phyloP scores from a whole-genome alignment of 2,888 invertebrate species.

The Rosalia funebris region DNA sequence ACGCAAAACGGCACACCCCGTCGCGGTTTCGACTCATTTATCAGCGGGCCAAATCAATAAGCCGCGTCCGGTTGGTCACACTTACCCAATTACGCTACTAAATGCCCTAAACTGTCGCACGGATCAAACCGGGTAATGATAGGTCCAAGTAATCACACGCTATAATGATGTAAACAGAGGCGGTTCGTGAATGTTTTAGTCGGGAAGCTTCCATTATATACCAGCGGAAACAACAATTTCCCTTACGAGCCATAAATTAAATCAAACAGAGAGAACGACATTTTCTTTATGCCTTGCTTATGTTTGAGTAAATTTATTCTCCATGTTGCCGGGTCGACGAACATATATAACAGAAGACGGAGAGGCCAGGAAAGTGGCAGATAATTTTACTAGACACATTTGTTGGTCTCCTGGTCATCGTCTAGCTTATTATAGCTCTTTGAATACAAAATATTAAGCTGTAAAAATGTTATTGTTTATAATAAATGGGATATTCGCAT shows the following conservation, averaged over 20 bases:
- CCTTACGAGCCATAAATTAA: not conserved
- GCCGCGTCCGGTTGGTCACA: constrained; percentile 10
- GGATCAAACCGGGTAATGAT: not conserved
- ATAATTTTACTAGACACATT: not conserved
- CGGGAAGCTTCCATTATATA: not conserved
- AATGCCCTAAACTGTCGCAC: not conserved
- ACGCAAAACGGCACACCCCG: not conserved
- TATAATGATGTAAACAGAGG: not conserved
- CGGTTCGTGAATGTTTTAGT: not conserved
- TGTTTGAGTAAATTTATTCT: not conserved
- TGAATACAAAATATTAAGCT: too few species aligned
- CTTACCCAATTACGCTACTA: constrained; percentile 15
- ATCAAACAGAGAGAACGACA: not conserved
- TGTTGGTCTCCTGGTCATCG: too few species aligned
- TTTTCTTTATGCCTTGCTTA: not conserved
- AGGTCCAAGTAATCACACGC: not conserved
- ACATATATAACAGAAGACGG: not conserved
- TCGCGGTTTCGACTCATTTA: not conserved
- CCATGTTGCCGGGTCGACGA: not conserved
- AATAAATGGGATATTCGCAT: too few species aligned
- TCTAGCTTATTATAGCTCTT: too few species aligned
- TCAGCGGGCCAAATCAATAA: constrained; percentile 17
- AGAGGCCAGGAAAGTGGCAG: not conserved
- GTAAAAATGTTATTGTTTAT: too few species aligned
- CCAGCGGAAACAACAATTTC: not conserved